These are phyloP conservation scores for Microplitis deprimator DNA, from an alignment of 2,888 invertebrate genomes.

Conservation along the genomic window DNA sequence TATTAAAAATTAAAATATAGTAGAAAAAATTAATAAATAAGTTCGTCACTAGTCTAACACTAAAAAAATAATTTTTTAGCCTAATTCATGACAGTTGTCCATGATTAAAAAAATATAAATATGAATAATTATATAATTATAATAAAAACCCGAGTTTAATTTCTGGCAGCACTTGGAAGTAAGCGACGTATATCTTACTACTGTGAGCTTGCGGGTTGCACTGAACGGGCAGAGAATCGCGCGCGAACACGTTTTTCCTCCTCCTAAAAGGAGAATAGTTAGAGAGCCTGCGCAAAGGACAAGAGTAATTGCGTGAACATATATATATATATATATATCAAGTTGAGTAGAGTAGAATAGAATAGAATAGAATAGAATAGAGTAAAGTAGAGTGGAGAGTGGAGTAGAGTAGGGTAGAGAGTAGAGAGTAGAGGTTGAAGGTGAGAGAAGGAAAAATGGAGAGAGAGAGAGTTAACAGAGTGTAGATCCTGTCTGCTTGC, in stretches of 20 bases:
- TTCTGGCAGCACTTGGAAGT: not conserved
- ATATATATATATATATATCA: too few relatives aligned
- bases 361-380: not conserved
- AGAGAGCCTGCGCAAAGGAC: conserved; percentile 32
- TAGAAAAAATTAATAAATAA: too few relatives aligned
- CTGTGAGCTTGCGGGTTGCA: conserved; percentile 66
- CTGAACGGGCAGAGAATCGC: conserved; percentile 56
- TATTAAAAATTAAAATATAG: too few relatives aligned
- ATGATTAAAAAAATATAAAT: too few relatives aligned
- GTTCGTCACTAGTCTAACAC: too few relatives aligned
- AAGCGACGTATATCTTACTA: conserved; percentile 43
- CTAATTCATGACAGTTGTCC: too few relatives aligned
- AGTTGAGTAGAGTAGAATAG: not conserved
- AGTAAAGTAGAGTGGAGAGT: not conserved
- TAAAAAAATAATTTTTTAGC: too few relatives aligned
- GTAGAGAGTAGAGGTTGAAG: conserved; percentile 8
- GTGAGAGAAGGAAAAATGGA: not conserved
- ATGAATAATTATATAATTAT: too few relatives aligned
- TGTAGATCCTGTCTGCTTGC: conserved; percentile 31
- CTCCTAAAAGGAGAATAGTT: conserved; percentile 41
- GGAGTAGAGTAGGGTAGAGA: conserved; percentile 13
- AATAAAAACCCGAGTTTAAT: too few relatives aligned
- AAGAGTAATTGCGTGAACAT: not conserved
- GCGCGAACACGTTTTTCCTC: conserved; percentile 49
- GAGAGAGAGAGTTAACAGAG: not conserved